Percentiles rank a stretch among this genome's conserved stretches.
phyloP scores from a whole-genome alignment of 2,797 vertebrate species.

The Hippopotamyrus pictus region DNA sequence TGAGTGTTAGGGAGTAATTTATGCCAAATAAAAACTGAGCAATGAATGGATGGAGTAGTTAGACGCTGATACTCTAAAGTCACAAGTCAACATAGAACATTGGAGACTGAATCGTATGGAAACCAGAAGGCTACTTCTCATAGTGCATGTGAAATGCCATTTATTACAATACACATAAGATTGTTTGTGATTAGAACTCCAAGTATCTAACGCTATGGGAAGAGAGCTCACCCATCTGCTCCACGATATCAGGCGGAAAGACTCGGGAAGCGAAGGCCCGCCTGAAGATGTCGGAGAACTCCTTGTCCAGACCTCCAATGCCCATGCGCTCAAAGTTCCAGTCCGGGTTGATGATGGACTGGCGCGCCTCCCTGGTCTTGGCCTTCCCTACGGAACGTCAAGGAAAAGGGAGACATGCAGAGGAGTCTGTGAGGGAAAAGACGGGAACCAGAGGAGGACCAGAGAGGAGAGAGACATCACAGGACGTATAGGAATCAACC shows the following conservation, averaged over 20 bases:
- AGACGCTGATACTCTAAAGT: background rate
- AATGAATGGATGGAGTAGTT: background rate
- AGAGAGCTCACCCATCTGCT: constrained; percentile 89
- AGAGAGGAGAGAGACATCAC: background rate
- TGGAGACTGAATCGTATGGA: background rate
- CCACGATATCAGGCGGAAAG: constrained; percentile 93
- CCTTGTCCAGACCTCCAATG: constrained; percentile 89
- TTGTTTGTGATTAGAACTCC: background rate
- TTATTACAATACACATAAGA: background rate
- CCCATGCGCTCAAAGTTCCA: constrained; percentile 99
- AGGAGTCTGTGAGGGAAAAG: background rate
- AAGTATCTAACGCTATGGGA: background rate
- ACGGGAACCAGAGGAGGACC: background rate
- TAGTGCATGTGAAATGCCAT: background rate
- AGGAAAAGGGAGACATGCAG: background rate
- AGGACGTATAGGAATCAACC: background rate
- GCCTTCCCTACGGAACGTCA: constrained; percentile 71
- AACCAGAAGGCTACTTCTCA: background rate
- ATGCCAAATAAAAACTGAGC: background rate
- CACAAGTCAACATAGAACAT: background rate
- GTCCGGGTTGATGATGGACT: constrained; percentile 96
- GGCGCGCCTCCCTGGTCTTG: constrained; percentile 82
- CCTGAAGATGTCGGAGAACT: constrained; percentile 93
- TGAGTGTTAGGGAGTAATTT: background rate
- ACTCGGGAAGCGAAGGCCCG: constrained; percentile 91